phyloP scores from a whole-genome alignment of 2,888 invertebrate species.

The Conus canariensis region DNA sequence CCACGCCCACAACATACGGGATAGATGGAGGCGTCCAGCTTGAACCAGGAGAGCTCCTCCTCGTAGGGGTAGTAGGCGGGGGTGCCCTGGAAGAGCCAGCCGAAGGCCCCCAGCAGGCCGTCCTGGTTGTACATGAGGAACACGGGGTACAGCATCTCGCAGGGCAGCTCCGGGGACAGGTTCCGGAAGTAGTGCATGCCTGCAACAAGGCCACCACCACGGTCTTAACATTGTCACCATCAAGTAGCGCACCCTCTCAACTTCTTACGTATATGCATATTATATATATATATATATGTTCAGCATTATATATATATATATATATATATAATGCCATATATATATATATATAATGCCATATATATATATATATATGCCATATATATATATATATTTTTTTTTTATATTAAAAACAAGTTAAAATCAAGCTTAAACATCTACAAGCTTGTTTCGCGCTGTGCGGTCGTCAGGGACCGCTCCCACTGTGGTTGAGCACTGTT shows the following conservation, averaged over 20 bases:
- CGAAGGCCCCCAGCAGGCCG: slow-evolving; percentile 71
- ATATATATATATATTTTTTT: too few relatives aligned
- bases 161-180: slow-evolving; percentile 63
- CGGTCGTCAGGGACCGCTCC: too few relatives aligned
- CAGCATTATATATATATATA: neutral
- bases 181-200: slow-evolving; percentile 72
- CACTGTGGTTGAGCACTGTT: too few relatives aligned
- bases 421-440: neutral
- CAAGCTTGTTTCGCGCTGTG: too few relatives aligned
- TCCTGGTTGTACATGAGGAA: slow-evolving; percentile 71
- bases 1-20: slow-evolving; percentile 59
- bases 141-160: slow-evolving; percentile 70
- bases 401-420: too few relatives aligned
- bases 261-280: too few relatives aligned
- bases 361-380: too few relatives aligned
- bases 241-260: neutral
- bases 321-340: neutral
- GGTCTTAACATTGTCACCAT: neutral
- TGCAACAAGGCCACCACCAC: slow-evolving; percentile 43
- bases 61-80: slow-evolving; percentile 60
- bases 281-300: neutral
- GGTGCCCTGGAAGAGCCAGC: slow-evolving; percentile 72
- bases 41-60: slow-evolving; percentile 65
- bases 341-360: too few relatives aligned
- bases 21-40: slow-evolving; percentile 63